Evolutionary conservation across 2,888 invertebrate species (phyloP).

Genomic region (Ceramica pisi): DNA sequence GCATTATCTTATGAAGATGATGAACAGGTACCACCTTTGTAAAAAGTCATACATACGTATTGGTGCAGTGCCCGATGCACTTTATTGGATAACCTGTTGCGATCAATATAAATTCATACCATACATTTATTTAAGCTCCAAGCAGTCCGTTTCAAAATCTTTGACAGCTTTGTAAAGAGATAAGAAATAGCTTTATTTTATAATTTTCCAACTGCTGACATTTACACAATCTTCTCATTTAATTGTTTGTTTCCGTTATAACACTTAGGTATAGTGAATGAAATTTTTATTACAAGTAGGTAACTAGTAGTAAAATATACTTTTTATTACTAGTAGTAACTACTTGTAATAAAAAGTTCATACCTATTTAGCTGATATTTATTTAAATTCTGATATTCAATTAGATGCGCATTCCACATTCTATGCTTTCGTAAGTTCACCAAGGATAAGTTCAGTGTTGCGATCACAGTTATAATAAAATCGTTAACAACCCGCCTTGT

Average conservation of each 20-base stretch:
- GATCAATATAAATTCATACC: too few relatives aligned
- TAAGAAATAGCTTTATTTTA: background rate
- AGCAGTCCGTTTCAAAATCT: background rate
- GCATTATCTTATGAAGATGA: slow-evolving; percentile 31
- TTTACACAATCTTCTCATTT: background rate
- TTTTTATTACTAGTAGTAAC: background rate
- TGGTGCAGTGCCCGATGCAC: slow-evolving; percentile 2
- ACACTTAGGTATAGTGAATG: background rate
- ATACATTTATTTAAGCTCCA: background rate
- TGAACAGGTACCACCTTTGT: slow-evolving; percentile 11
- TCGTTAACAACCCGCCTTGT: slow-evolving; percentile 67
- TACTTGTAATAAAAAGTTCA: too few relatives aligned
- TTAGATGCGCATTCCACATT: slow-evolving; percentile 36
- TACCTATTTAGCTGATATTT: slow-evolving; percentile 1
- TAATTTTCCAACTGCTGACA: background rate
- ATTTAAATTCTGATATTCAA: slow-evolving; percentile 37
- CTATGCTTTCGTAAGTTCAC: slow-evolving; percentile 69
- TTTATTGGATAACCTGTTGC: too few relatives aligned
- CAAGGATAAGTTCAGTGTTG: slow-evolving; percentile 69
- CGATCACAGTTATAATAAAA: slow-evolving; percentile 65
- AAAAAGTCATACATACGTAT: background rate
- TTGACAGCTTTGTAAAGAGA: background rate
- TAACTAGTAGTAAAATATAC: background rate
- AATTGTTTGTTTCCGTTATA: background rate
- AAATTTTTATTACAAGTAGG: background rate